phyloP scores from a whole-genome alignment of 2,888 invertebrate species.

The Chrysina gloriosa region DNA sequence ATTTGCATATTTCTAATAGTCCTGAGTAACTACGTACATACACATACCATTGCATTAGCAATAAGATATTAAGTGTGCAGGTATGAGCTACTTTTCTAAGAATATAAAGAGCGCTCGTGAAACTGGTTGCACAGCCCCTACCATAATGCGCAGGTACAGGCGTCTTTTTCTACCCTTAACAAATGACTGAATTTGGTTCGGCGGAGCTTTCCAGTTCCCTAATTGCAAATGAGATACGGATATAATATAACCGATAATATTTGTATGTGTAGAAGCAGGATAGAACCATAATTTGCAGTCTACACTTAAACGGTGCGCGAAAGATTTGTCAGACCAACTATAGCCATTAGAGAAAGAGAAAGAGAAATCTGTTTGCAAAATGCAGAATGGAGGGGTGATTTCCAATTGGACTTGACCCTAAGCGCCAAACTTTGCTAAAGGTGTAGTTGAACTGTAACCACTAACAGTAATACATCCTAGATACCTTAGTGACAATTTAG shows the following conservation, averaged over 20 bases:
- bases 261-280: too few relatives aligned
- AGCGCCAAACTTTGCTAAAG: too few relatives aligned
- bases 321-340: too few relatives aligned
- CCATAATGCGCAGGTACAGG: background rate
- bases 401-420: background rate
- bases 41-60: background rate
- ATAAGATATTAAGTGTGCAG: background rate
- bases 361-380: background rate
- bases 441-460: too few relatives aligned
- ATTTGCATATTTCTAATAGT: slow-evolving; percentile 43
- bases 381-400: background rate
- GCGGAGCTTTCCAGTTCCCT: too few relatives aligned
- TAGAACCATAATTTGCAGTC: too few relatives aligned
- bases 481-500: too few relatives aligned
- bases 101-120: background rate
- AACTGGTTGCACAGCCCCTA: background rate
- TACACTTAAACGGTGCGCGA: too few relatives aligned
- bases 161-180: background rate
- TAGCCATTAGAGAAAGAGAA: background rate
- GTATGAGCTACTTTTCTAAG: background rate
- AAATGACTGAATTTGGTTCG: too few relatives aligned
- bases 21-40: background rate
- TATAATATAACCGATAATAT: too few relatives aligned
- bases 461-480: too few relatives aligned
- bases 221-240: too few relatives aligned